Percentiles rank a stretch among this genome's conserved stretches.
Conservation (phyloP, 1,140 invertebrate species). For the Nasonia longicornis region DNA sequence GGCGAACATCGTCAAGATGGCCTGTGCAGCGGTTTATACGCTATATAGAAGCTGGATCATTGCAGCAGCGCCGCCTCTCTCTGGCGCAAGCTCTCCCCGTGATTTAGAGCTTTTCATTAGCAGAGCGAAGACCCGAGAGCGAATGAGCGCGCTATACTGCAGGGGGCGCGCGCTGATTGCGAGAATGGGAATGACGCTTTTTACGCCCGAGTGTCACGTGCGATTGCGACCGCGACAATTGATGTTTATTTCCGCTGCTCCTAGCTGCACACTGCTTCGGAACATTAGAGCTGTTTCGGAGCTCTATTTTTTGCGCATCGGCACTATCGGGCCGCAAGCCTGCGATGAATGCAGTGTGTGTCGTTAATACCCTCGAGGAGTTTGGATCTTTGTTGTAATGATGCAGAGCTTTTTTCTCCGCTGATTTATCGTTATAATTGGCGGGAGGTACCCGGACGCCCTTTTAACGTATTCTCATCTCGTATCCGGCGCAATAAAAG, state of each 20-base stretch:
- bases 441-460: too few relatives aligned
- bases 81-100: not conserved
- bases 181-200: conserved; percentile 29
- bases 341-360: too few relatives aligned
- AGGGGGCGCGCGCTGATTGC: conserved; percentile 9
- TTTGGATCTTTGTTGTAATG: too few relatives aligned
- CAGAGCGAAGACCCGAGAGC: not conserved
- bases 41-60: conserved; percentile 10
- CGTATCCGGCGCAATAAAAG: too few relatives aligned
- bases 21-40: not conserved
- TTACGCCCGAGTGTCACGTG: conserved; percentile 6
- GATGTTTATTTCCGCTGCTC: conserved; percentile 22
- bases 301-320: not conserved
- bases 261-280: not conserved
- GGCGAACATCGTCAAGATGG: conserved; percentile 12
- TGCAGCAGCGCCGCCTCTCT: not conserved
- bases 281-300: conserved; percentile 9
- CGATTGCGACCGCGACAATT: conserved; percentile 14
- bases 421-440: too few relatives aligned
- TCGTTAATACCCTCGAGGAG: too few relatives aligned
- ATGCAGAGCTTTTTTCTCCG: too few relatives aligned
- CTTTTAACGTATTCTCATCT: too few relatives aligned
- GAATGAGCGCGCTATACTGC: not conserved
- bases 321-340: not conserved
- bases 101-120: conserved; percentile 46